Conservation (phyloP, 2,113 vertebrate species). For the Paralichthys olivaceus region DNA sequence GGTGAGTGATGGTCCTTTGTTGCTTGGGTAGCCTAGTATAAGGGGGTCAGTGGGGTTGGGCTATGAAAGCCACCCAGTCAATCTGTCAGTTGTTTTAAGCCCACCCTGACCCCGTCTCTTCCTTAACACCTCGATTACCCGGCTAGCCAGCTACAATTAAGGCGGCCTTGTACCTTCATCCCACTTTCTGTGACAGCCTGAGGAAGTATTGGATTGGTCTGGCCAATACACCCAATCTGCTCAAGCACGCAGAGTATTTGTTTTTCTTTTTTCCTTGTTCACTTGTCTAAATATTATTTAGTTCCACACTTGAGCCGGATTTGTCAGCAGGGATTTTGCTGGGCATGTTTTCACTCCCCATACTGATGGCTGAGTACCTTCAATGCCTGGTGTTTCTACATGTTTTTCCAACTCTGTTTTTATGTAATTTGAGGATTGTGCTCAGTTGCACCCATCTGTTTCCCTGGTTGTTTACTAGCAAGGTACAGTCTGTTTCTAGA, state of each 20-base stretch:
- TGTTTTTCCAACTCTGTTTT: conserved; percentile 22
- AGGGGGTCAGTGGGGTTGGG: conserved; percentile 50
- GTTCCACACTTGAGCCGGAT: conserved; percentile 71
- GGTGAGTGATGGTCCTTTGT: background rate
- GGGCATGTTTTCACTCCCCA: conserved; percentile 62
- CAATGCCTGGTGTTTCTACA: conserved; percentile 19
- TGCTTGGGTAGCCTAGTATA: conserved; percentile 15
- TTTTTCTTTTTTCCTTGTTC: conserved; percentile 68
- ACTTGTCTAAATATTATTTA: conserved; percentile 80
- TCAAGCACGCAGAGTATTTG: conserved; percentile 75
- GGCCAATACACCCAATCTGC: conserved; percentile 67
- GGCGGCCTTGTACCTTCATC: conserved; percentile 54
- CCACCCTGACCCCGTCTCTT: conserved; percentile 39
- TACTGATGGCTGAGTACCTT: conserved; percentile 49
- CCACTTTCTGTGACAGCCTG: conserved; percentile 60
- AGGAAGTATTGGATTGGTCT: conserved; percentile 78
- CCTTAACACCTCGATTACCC: conserved; percentile 54
- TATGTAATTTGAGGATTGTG: conserved; percentile 54
- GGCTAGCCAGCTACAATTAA: conserved; percentile 53
- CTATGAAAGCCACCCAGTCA: conserved; percentile 48
- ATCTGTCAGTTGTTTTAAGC: conserved; percentile 53
- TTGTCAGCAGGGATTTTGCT: conserved; percentile 74
- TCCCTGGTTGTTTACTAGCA: conserved; percentile 39
- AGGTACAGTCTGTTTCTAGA: conserved; percentile 32
- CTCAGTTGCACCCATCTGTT: conserved; percentile 37